phyloP scores from a whole-genome alignment of 2,888 invertebrate genomes.

The Exephanes ischioxanthus region DNA sequence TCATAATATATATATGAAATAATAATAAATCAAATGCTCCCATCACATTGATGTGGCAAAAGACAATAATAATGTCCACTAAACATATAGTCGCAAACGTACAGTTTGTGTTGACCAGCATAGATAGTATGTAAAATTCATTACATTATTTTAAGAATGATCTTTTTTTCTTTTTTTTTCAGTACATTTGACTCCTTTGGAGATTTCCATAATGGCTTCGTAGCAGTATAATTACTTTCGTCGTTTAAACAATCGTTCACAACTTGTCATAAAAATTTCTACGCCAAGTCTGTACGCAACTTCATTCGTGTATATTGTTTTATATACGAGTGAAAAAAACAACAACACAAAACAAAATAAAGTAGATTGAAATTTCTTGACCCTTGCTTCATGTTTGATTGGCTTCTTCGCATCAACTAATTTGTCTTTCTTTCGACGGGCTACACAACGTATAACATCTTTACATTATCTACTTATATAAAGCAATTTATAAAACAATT shows the following conservation, averaged over 20 bases:
- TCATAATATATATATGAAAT: slow-evolving; percentile 7
- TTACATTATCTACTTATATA: slow-evolving; percentile 21
- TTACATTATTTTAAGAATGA: slow-evolving; percentile 38
- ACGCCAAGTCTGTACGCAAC: slow-evolving; percentile 14
- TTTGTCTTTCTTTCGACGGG: slow-evolving; percentile 11
- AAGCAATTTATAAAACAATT: slow-evolving; percentile 28
- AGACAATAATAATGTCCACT: slow-evolving; percentile 19
- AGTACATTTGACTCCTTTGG: slow-evolving; percentile 46
- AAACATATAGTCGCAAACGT: slow-evolving; percentile 6
- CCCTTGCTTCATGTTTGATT: slow-evolving; percentile 19
- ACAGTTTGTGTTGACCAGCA: slow-evolving; percentile 39
- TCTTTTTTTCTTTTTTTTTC: slow-evolving; percentile 5
- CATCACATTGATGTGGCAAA: slow-evolving; percentile 13
- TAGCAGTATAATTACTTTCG: slow-evolving; percentile 36
- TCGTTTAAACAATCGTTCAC: slow-evolving; percentile 42
- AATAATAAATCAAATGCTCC: slow-evolving; percentile 27
- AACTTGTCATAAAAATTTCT: slow-evolving; percentile 16
- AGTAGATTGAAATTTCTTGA: slow-evolving; percentile 24
- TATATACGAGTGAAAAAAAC: neutral
- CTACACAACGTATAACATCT: slow-evolving; percentile 25
- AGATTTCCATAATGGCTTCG: slow-evolving; percentile 47
- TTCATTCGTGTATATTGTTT: slow-evolving; percentile 1
- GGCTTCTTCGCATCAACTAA: slow-evolving; percentile 28
- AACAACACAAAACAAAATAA: neutral
- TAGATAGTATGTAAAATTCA: slow-evolving; percentile 35